These are phyloP conservation scores for Orcinus orca DNA, from an alignment of 2,113 vertebrate genomes.

Conservation along the genomic window DNA sequence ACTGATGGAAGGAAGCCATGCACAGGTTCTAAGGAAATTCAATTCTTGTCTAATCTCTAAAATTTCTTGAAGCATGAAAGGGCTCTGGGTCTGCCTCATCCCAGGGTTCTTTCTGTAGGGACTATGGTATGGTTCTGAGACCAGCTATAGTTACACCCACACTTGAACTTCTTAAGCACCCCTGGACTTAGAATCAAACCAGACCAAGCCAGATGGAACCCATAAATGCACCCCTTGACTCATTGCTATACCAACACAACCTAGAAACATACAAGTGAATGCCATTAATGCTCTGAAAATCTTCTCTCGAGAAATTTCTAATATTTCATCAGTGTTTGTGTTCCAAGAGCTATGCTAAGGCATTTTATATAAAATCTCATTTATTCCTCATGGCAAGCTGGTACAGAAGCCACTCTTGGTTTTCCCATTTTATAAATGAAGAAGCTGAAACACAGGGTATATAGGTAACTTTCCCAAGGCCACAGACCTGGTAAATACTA, in stretches of 20 bases:
- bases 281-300: neutral
- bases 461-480: neutral
- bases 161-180: neutral
- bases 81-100: neutral
- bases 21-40: neutral
- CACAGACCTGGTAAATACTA: neutral
- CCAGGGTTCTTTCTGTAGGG: neutral
- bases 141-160: neutral
- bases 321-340: neutral
- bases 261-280: neutral
- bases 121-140: neutral
- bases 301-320: neutral
- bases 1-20: neutral
- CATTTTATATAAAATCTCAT: slow-evolving; percentile 4
- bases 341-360: neutral
- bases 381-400: neutral
- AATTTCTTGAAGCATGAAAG: neutral
- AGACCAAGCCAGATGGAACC: neutral
- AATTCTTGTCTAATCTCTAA: neutral
- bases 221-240: neutral
- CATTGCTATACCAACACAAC: neutral
- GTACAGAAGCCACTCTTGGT: neutral
- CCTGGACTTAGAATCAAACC: neutral
- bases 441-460: neutral
- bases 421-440: neutral